Conservation (phyloP, 1,140 invertebrate genomes). For the Pectinophora gossypiella region DNA sequence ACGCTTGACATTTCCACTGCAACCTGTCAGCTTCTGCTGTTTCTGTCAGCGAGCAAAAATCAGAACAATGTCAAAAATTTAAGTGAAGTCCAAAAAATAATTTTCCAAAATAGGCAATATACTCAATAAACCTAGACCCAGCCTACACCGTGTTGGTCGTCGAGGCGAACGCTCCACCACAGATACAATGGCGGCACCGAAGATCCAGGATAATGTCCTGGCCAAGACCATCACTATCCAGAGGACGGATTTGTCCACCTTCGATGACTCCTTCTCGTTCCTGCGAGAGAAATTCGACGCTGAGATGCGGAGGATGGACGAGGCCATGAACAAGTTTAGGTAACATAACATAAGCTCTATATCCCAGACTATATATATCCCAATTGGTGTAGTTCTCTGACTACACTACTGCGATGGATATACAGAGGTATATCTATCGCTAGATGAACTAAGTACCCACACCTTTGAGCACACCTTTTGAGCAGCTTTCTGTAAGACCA, state of each 20-base stretch:
- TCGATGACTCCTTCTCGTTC: constrained; percentile 25
- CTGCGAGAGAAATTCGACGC: constrained; percentile 18
- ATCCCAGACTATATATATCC: no score
- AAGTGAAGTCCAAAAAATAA: background rate
- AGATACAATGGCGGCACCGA: background rate
- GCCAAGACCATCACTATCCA: constrained; percentile 21
- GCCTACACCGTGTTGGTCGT: no score
- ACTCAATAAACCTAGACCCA: background rate
- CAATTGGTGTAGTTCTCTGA: no score
- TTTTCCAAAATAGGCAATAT: background rate
- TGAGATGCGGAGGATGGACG: constrained; percentile 37
- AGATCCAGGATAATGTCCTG: background rate
- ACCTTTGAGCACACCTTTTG: no score
- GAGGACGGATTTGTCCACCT: constrained; percentile 26
- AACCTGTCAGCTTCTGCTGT: no score
- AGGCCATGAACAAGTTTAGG: constrained; percentile 40
- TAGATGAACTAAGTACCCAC: no score
- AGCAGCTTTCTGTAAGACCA: no score
- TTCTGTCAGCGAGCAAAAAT: background rate
- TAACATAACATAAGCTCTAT: constrained; percentile 7
- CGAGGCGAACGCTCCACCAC: background rate
- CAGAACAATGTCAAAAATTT: background rate
- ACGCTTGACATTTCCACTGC: no score
- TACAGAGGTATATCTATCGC: no score
- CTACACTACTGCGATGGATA: no score